These are phyloP conservation scores for Syngnathus acus DNA, from an alignment of 2,797 vertebrate genomes.

Conservation along the genomic window DNA sequence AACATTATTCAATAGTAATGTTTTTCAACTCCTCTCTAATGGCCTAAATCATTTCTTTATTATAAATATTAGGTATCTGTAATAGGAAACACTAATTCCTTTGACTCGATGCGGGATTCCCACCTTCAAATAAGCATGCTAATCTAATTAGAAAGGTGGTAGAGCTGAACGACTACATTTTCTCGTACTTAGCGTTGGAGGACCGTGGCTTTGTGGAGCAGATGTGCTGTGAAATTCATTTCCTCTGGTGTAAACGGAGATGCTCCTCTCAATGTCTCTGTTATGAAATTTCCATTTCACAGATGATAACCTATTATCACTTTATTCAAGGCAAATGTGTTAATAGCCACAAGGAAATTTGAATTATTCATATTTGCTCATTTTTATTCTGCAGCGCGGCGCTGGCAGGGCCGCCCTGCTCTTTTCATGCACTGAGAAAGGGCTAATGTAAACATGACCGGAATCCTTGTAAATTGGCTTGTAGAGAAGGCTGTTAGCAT, in stretches of 20 bases:
- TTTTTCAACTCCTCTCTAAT: slow-evolving; percentile 94
- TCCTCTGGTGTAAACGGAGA: slow-evolving; percentile 99
- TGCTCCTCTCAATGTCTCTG: slow-evolving; percentile 76
- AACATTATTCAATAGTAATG: slow-evolving; percentile 87
- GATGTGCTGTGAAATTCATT: slow-evolving; percentile 99
- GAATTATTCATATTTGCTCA: slow-evolving; percentile 99
- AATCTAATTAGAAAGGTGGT: slow-evolving; percentile 99
- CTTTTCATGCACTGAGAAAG: slow-evolving; percentile 98
- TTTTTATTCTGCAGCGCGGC: slow-evolving; percentile 85
- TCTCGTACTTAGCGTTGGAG: slow-evolving; percentile 96
- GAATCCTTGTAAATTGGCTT: slow-evolving; percentile 99
- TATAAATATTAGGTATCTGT: slow-evolving; percentile 95
- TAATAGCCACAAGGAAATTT: slow-evolving; percentile 98
- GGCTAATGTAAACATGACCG: slow-evolving; percentile 99
- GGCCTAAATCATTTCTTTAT: slow-evolving; percentile 91
- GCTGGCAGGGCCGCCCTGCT: slow-evolving; percentile 61
- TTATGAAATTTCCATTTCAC: slow-evolving; percentile 99
- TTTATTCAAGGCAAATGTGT: slow-evolving; percentile 99
- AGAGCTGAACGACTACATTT: slow-evolving; percentile 91
- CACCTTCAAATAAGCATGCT: slow-evolving; percentile 88
- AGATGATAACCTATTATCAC: slow-evolving; percentile 99
- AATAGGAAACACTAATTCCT: slow-evolving; percentile 87
- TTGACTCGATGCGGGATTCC: slow-evolving; percentile 86
- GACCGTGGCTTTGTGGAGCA: slow-evolving; percentile 89
- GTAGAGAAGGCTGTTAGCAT: slow-evolving; percentile 99